A percentile compares a stretch with the other conserved stretches of the same genome.
Conservation (phyloP, 2,888 invertebrate species). For the Spicauda simplicius region DNA sequence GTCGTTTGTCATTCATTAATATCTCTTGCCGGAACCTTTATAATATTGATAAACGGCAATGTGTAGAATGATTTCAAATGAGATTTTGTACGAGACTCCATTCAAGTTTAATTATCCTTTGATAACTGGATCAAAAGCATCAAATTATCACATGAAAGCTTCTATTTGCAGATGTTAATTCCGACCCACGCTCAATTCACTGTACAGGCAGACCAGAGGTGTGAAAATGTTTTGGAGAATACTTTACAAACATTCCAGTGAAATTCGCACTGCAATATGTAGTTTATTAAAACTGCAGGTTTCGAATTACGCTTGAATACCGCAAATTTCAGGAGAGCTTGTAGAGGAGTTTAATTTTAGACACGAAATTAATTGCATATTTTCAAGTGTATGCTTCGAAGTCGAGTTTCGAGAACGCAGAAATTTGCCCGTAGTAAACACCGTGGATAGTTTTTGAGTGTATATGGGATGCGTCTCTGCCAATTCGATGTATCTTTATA, state of each 20-base stretch:
- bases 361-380: neutral
- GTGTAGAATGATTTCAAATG: too few species aligned
- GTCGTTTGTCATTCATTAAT: too few species aligned
- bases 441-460: neutral
- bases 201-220: neutral
- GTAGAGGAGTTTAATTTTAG: slow-evolving; percentile 2
- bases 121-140: neutral
- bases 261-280: neutral
- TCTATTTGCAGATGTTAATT: neutral
- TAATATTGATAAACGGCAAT: too few species aligned
- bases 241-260: neutral
- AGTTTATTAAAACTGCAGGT: slow-evolving; percentile 1
- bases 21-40: too few species aligned
- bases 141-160: neutral
- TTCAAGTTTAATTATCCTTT: too few species aligned
- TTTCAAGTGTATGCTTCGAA: neutral
- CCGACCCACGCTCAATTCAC: neutral
- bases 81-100: too few species aligned
- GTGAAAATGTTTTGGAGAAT: neutral
- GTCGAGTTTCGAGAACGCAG: neutral
- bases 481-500: neutral
- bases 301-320: neutral
- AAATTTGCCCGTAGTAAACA: too few species aligned
- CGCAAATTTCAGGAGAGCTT: neutral
- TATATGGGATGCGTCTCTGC: neutral